Percentiles rank a stretch among this genome's conserved stretches.
Conservation (phyloP, 2,797 vertebrate genomes). For the Ctenopoma multispine region DNA sequence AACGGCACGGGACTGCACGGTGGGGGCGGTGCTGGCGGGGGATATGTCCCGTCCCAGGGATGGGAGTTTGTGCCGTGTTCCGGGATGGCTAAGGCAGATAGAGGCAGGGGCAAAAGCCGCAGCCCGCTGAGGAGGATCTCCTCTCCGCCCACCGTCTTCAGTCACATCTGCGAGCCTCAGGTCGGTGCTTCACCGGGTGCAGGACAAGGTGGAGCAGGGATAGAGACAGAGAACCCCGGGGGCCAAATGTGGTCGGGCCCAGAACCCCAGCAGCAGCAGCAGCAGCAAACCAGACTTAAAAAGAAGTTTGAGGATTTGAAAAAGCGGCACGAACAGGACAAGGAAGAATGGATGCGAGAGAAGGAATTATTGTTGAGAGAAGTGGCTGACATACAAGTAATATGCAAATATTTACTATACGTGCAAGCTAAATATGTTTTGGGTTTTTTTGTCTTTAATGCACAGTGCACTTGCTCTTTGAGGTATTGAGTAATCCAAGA, state of each 20-base stretch:
- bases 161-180: constrained; percentile 69
- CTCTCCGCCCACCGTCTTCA: constrained; percentile 77
- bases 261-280: constrained; percentile 62
- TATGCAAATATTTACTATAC: constrained; percentile 14
- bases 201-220: constrained; percentile 58
- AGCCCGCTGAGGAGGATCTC: constrained; percentile 79
- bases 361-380: constrained; percentile 85
- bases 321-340: constrained; percentile 79
- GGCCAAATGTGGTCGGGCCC: constrained; percentile 69
- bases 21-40: constrained; percentile 64
- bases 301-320: constrained; percentile 83
- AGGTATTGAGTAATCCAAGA: background rate
- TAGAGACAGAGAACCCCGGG: constrained; percentile 57
- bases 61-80: constrained; percentile 81
- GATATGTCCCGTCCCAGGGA: constrained; percentile 70
- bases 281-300: constrained; percentile 70
- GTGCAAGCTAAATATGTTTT: background rate
- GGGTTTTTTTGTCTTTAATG: background rate
- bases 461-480: background rate
- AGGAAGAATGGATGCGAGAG: constrained; percentile 82
- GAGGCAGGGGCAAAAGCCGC: constrained; percentile 60
- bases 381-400: constrained; percentile 87
- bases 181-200: constrained; percentile 42
- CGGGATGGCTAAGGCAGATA: constrained; percentile 63
- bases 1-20: constrained; percentile 68